Evolutionary conservation across 1,140 invertebrate species (phyloP).

Genomic region (Adelges cooleyi): DNA sequence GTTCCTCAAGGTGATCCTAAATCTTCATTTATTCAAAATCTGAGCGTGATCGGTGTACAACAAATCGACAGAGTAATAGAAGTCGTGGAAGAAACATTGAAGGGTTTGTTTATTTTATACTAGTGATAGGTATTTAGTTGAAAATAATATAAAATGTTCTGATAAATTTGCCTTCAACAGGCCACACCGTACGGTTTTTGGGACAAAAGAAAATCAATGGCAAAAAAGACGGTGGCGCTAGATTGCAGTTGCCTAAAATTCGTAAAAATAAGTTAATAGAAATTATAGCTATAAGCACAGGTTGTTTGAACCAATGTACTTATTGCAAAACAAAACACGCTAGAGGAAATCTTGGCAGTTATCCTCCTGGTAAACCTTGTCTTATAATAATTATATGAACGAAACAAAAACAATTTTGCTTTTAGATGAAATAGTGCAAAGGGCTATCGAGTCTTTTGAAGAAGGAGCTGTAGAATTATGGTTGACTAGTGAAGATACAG

Average conservation of each 20-base stretch:
- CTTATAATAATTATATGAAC: not conserved
- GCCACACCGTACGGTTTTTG: slow-evolving; percentile 66
- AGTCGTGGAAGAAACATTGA: slow-evolving; percentile 95
- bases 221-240: slow-evolving; percentile 75
- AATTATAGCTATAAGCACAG: slow-evolving; percentile 96
- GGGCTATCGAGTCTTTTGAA: slow-evolving; percentile 69
- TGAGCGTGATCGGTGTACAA: slow-evolving; percentile 91
- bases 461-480: slow-evolving; percentile 97
- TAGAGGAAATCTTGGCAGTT: slow-evolving; percentile 87
- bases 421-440: slow-evolving; percentile 60
- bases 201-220: slow-evolving; percentile 69
- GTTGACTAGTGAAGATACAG: slow-evolving; percentile 96
- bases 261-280: slow-evolving; percentile 91
- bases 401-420: not conserved
- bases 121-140: not conserved
- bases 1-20: slow-evolving; percentile 82
- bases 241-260: slow-evolving; percentile 81
- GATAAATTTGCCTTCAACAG: slow-evolving; percentile 38
- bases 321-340: slow-evolving; percentile 99
- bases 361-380: slow-evolving; percentile 48
- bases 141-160: not conserved
- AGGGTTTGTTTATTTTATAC: slow-evolving; percentile 59
- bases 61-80: slow-evolving; percentile 97
- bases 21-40: slow-evolving; percentile 57
- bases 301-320: slow-evolving; percentile 95